Conservation (phyloP, 2,888 invertebrate species). For the Hirtodrosophila confusa region DNA sequence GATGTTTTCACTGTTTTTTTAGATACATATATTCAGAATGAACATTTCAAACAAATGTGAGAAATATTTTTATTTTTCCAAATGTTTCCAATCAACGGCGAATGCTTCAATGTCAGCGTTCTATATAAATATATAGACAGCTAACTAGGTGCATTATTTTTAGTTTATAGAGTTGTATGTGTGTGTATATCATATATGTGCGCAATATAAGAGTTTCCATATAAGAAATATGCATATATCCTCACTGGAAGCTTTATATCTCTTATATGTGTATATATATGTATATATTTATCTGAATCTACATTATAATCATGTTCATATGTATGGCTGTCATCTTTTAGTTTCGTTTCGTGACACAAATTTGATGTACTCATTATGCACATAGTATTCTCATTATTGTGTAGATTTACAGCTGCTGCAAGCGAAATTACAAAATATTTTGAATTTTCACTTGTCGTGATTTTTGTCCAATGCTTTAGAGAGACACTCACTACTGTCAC, state of each 20-base stretch:
- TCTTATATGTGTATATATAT: background rate
- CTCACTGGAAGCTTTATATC: constrained; percentile 30
- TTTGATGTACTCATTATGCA: constrained; percentile 42
- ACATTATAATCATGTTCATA: background rate
- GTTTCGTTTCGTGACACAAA: constrained; percentile 38
- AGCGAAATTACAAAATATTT: constrained; percentile 52
- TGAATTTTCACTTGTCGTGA: constrained; percentile 17
- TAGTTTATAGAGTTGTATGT: background rate
- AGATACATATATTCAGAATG: background rate
- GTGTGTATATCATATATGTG: background rate
- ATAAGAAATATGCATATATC: constrained; percentile 2
- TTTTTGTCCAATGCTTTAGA: constrained; percentile 54
- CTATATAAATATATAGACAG: constrained; percentile 6
- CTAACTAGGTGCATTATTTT: background rate
- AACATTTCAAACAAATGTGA: constrained; percentile 1
- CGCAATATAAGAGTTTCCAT: constrained; percentile 12
- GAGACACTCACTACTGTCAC: constrained; percentile 81
- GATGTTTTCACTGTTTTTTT: background rate
- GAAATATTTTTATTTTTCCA: constrained; percentile 13
- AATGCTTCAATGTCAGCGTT: constrained; percentile 45
- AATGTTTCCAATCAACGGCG: constrained; percentile 20
- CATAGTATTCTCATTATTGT: constrained; percentile 33
- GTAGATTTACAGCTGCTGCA: constrained; percentile 45
- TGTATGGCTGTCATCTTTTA: background rate
- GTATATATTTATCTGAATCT: constrained; percentile 1